Evolutionary conservation across 2,888 invertebrate genomes (phyloP), one percentile per base, ranked within the genome.

Genomic region (Eupithecia subfuscata): DNA sequence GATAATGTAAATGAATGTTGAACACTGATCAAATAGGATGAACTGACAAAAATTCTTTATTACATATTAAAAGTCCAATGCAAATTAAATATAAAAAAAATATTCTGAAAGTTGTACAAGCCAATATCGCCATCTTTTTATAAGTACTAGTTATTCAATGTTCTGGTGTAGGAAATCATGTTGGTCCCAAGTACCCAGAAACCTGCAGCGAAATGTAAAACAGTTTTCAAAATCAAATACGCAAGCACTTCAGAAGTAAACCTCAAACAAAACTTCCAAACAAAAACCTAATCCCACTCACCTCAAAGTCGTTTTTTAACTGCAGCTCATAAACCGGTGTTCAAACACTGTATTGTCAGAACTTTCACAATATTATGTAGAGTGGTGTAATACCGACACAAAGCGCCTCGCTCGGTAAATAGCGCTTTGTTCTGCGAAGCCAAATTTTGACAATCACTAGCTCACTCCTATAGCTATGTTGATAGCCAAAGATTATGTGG

Each of bases 381-480:
- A 94, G 93, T 92, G 94, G 91, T 92, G 93, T 95, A 94, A 94
- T 94, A 88, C 92, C 89, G 90, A 86, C 92, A 95, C 95, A 95
- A 94, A 95, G 89, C 92, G 88, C 90, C 89, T 89, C 88, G 86
- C 92, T 94, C 87, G 89, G 94, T 94, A 95, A 95, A 95, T 95
- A 95, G 89, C 91, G 95, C 95, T 95, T 95, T 95, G 95, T 95
- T 94, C 95, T 92, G 89, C 89, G 92, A 95, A 95, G 95, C 95
- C 95, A 95, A 95, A 95, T 95, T 95, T 95, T 95, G 95, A 95
- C 95, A 95, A 95, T 95, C 94, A 95, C 94, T 94, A 91, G 94
- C 95, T 91, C 91, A 88, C 93, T 93, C 88, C 83, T 88, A 89
- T 91, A 91, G 89, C 90, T 90, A 88, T 86, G 88, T 85, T 83